Base-by-base conservation (phyloP, 2,797 vertebrate genomes). In the Hafferia zeledoni region DNA sequence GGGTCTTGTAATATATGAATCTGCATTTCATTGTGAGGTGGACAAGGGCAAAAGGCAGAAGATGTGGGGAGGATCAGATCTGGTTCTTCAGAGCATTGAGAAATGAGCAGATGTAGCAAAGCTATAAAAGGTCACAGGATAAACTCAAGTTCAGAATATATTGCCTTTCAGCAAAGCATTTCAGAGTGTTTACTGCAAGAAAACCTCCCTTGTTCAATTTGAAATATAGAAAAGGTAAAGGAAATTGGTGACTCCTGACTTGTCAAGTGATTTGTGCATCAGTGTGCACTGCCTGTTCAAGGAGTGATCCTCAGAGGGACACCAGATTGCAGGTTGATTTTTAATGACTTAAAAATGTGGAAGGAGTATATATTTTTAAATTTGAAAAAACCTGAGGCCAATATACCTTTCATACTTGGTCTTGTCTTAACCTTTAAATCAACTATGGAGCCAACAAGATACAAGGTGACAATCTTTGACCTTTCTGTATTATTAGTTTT, bases 151-250 rank as follows among this genome's bases (percentile, higher is more conserved):
- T 93, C 57, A 70, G 78, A 59, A 78, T 68, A n/a, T 31, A 41
- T 25, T 94, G 67, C 81, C 75, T 79, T 82, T 77, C 81, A 91
- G 77, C 75, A 84, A 87, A 84, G 89, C 35, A 43, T 70, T 90
- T 77, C 49, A 24, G 49, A 11, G 33, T 24, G 30, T 77, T 90
- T 53, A 75, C 41, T 24, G 30, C n/a, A 74, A 72, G 64, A 83
- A 63, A 74, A 80, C 15, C 27, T 63, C 41, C 39, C 16, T 37
- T 76, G 37, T 63, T 89, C 19, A 25, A 2, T 84, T 76, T 47
- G 63, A 65, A 72, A 24, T 23, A 3, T 0, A 63, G 18, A 50
- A 15, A 61, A 71, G 43, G 52, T 52, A 17, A 37, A 78, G 52
- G 59, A 25, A 20, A 3, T 6, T 19, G 52, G 61, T 64, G 43